These are phyloP conservation scores for Ceryle rudis DNA, from an alignment of 2,797 vertebrate genomes.

Conservation along the genomic window DNA sequence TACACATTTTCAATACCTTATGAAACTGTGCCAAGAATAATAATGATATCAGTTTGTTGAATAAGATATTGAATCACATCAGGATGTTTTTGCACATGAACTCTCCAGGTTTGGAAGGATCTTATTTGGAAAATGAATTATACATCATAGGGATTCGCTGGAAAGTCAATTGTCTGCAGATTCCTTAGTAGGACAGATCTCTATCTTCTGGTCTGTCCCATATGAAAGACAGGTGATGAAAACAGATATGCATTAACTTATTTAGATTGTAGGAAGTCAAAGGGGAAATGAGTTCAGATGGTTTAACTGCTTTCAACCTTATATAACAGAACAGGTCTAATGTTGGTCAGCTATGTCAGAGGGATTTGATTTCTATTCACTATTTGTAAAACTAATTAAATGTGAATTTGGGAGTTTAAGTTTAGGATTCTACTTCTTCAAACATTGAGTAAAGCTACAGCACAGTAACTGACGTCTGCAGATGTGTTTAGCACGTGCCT, in stretches of 20 bases:
- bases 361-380: neutral
- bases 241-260: neutral
- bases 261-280: neutral
- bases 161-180: neutral
- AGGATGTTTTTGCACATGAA: neutral
- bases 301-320: neutral
- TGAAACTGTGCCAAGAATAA: neutral
- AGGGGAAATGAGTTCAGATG: slow-evolving; percentile 17
- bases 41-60: neutral
- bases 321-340: neutral
- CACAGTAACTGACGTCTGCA: neutral
- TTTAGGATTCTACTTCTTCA: neutral
- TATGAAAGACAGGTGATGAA: slow-evolving; percentile 14
- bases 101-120: slow-evolving; percentile 1
- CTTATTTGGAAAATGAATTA: slow-evolving; percentile 23
- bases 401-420: neutral
- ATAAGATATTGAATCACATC: slow-evolving; percentile 4
- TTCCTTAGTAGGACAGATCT: neutral
- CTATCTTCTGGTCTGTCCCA: neutral
- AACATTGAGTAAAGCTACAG: neutral
- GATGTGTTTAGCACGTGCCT: neutral
- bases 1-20: neutral
- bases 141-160: neutral
- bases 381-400: neutral
- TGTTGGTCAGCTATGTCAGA: neutral